Conservation (phyloP, 92 coral and sea anemone species). For the Parazoanthus swiftii region DNA sequence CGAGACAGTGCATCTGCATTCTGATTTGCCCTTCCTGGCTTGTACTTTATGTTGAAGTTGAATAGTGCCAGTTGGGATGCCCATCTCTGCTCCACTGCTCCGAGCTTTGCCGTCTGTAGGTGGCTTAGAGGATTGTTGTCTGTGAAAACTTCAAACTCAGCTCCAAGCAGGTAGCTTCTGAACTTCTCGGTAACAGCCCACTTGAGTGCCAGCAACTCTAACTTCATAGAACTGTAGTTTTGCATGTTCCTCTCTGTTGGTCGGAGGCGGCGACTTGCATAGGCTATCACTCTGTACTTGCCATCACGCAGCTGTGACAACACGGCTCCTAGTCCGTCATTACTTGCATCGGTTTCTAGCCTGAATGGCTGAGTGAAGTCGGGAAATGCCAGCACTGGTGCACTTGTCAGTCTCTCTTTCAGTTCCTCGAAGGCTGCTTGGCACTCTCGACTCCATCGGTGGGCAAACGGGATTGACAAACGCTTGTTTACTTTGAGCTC, state of each 20-base stretch:
- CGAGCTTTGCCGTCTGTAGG: too few species aligned
- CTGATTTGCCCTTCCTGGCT: too few species aligned
- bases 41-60: too few species aligned
- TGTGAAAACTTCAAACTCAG: not conserved
- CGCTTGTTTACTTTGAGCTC: constrained; percentile 46
- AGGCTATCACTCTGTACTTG: constrained; percentile 32
- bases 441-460: constrained; percentile 38
- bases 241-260: constrained; percentile 56
- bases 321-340: constrained; percentile 40
- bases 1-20: too few species aligned
- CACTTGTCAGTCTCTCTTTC: constrained; percentile 13
- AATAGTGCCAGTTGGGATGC: too few species aligned
- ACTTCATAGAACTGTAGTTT: constrained; percentile 45
- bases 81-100: too few species aligned
- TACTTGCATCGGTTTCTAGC: constrained; percentile 44
- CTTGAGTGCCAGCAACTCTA: constrained; percentile 53
- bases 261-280: constrained; percentile 64
- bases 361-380: constrained; percentile 40
- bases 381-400: constrained; percentile 1
- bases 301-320: constrained; percentile 54
- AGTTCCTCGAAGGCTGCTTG: constrained; percentile 43
- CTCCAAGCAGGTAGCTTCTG: constrained; percentile 58
- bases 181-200: constrained; percentile 61
- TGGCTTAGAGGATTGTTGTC: too few species aligned
- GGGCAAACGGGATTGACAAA: constrained; percentile 26